phyloP scores from a whole-genome alignment of 2,797 vertebrate genomes.

The Columba guinea region DNA sequence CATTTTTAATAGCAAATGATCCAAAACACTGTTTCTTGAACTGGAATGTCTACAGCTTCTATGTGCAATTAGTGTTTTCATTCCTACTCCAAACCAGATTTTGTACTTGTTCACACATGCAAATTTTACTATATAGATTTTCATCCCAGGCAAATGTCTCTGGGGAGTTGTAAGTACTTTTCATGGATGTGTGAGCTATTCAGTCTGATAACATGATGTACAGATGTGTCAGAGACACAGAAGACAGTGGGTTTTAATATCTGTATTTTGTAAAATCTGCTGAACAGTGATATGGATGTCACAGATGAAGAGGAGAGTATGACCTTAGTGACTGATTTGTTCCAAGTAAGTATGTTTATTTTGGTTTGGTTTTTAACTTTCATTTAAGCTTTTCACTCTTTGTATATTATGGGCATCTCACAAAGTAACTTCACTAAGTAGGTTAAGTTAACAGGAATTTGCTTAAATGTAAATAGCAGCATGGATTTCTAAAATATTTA shows the following conservation, averaged over 20 bases:
- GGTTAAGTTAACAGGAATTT: background rate
- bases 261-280: background rate
- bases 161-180: background rate
- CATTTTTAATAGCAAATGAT: background rate
- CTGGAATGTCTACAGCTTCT: background rate
- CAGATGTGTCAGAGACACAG: background rate
- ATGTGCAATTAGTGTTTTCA: background rate
- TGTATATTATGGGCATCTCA: background rate
- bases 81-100: background rate
- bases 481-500: background rate
- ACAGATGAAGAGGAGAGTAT: background rate
- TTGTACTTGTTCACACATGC: background rate
- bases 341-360: background rate
- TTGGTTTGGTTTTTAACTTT: background rate
- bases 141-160: background rate
- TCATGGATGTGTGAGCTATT: background rate
- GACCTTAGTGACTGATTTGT: background rate
- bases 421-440: background rate
- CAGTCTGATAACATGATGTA: background rate
- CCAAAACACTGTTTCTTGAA: background rate
- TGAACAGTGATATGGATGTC: background rate
- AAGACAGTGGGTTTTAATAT: background rate
- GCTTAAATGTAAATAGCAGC: background rate
- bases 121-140: background rate
- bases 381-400: background rate